Evolutionary conservation across 2,888 invertebrate genomes (phyloP).

Genomic region (Eumacrocentrus americanus): DNA sequence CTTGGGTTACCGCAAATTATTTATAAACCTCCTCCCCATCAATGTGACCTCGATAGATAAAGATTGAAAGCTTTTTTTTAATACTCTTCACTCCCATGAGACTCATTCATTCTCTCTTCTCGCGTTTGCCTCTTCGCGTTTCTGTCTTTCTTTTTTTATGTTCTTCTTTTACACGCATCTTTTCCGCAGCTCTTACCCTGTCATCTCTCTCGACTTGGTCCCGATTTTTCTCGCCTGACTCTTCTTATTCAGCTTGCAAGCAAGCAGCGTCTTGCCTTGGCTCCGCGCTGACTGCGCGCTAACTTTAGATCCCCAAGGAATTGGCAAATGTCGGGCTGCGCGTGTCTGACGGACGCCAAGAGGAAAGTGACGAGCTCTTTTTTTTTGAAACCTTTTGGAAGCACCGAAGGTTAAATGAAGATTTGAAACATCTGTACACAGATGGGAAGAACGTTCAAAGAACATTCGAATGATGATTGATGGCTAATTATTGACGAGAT

Average conservation of each 20-base stretch:
- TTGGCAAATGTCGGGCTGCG: slow-evolving; percentile 42
- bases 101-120: too few species aligned
- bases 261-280: slow-evolving; percentile 34
- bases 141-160: not conserved
- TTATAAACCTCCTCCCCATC: slow-evolving; percentile 13
- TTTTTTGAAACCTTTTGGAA: slow-evolving; percentile 1
- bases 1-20: not conserved
- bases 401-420: too few species aligned
- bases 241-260: not conserved
- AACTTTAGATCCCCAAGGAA: slow-evolving; percentile 53
- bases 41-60: slow-evolving; percentile 16
- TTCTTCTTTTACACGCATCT: not conserved
- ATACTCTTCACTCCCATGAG: too few species aligned
- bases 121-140: slow-evolving; percentile 7
- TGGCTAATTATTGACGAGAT: too few species aligned
- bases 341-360: slow-evolving; percentile 28
- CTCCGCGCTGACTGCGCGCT: slow-evolving; percentile 44
- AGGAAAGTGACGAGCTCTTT: slow-evolving; percentile 28
- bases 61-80: too few species aligned
- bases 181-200: not conserved
- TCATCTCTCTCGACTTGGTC: not conserved
- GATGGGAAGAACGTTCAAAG: too few species aligned
- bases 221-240: not conserved
- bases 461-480: too few species aligned
- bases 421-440: not conserved